These are phyloP conservation scores for Tachina lurida DNA, from an alignment of 2,888 invertebrate species.

Conservation along the genomic window DNA sequence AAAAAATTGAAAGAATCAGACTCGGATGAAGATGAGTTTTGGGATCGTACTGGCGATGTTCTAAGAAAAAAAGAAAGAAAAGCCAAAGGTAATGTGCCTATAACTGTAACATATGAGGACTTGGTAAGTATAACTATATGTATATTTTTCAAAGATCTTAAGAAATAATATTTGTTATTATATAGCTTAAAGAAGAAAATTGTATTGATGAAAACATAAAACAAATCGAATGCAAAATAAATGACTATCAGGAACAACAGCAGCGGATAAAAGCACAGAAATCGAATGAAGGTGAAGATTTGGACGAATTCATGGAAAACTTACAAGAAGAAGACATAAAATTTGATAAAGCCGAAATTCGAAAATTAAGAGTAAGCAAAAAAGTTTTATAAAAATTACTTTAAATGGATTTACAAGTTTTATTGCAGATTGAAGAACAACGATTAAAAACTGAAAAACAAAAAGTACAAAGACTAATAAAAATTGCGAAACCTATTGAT, in stretches of 20 bases:
- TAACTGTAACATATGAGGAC: slow-evolving; percentile 86
- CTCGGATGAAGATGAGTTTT: slow-evolving; percentile 95
- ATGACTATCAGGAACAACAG: slow-evolving; percentile 82
- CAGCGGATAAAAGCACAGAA: slow-evolving; percentile 78
- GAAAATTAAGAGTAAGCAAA: slow-evolving; percentile 83
- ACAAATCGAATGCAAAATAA: slow-evolving; percentile 85
- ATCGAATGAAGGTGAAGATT: slow-evolving; percentile 85
- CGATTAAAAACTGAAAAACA: slow-evolving; percentile 88
- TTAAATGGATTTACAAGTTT: slow-evolving; percentile 37
- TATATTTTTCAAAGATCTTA: background rate
- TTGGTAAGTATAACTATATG: slow-evolving; percentile 83
- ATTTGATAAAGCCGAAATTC: slow-evolving; percentile 87
- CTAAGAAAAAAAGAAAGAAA: slow-evolving; percentile 92
- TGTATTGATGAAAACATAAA: slow-evolving; percentile 85
- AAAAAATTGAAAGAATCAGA: slow-evolving; percentile 93
- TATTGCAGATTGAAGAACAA: slow-evolving; percentile 85
- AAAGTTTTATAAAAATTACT: no score
- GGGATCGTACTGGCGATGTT: slow-evolving; percentile 96
- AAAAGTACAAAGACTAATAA: slow-evolving; percentile 88
- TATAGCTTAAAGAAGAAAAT: slow-evolving; percentile 78
- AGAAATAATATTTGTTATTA: background rate
- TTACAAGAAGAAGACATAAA: slow-evolving; percentile 85
- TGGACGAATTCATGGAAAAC: slow-evolving; percentile 93
- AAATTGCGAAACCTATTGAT: slow-evolving; percentile 88
- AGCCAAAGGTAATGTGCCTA: slow-evolving; percentile 74